Percentiles rank a stretch among this genome's conserved stretches.
Conservation (phyloP, 2,888 invertebrate genomes). For the Caenorhabditis parvicauda region DNA sequence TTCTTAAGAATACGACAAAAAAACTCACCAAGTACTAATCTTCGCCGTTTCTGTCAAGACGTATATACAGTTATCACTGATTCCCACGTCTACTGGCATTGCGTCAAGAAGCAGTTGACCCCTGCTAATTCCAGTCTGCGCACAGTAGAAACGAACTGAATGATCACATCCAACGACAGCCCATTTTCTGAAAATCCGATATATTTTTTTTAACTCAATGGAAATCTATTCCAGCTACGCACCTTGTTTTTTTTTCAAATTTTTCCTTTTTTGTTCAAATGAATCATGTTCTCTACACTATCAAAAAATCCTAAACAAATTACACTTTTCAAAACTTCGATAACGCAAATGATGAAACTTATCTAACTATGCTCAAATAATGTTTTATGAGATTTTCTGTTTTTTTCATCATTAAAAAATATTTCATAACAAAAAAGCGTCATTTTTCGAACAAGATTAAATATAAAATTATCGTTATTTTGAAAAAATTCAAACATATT, state of each 20-base stretch:
- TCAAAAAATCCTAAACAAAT: too few species aligned
- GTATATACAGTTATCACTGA: conserved; percentile 26
- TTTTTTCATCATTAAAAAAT: too few species aligned
- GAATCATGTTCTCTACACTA: too few species aligned
- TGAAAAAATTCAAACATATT: too few species aligned
- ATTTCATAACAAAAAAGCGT: too few species aligned
- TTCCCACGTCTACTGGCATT: conserved; percentile 24
- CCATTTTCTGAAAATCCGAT: conserved; percentile 13
- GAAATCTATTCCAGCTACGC: neutral
- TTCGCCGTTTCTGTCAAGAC: conserved; percentile 31
- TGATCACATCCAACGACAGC: conserved; percentile 32
- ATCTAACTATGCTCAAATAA: too few species aligned
- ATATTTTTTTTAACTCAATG: neutral
- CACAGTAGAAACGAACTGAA: conserved; percentile 24
- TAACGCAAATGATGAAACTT: too few species aligned
- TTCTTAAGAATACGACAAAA: too few species aligned
- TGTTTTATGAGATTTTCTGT: too few species aligned
- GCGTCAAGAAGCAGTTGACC: conserved; percentile 30
- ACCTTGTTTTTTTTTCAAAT: neutral
- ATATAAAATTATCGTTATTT: too few species aligned
- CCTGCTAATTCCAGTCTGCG: conserved; percentile 12
- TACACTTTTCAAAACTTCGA: too few species aligned
- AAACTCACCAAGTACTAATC: conserved; percentile 28
- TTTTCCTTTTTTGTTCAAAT: neutral
- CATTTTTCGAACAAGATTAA: too few species aligned